Percentiles rank a stretch among this genome's conserved stretches.
Evolutionary conservation across 1,140 invertebrate genomes (phyloP).

Genomic region (Heliconius eleuchia): DNA sequence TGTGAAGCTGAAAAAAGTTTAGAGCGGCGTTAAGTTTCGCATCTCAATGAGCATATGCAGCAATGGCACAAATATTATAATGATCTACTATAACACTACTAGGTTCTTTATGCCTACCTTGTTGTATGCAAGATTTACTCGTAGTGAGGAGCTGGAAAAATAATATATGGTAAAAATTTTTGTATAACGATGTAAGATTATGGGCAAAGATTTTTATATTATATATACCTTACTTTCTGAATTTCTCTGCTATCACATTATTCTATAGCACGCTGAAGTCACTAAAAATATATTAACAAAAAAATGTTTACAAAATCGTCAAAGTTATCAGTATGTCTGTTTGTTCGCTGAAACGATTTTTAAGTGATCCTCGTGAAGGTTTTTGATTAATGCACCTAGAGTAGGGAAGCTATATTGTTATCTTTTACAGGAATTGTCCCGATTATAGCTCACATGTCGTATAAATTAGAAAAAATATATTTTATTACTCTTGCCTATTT

Average conservation of each 20-base stretch:
- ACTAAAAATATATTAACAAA: constrained; percentile 42
- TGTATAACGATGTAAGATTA: no score
- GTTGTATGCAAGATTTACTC: no score
- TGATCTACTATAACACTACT: no score
- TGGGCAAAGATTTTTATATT: no score
- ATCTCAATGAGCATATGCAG: no score
- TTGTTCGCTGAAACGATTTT: constrained; percentile 55
- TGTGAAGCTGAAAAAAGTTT: no score
- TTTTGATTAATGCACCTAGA: constrained; percentile 54
- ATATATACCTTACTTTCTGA: neutral
- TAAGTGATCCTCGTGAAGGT: constrained; percentile 55
- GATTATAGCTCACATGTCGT: neutral
- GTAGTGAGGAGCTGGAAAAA: no score
- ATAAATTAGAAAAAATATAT: neutral
- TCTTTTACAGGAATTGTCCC: neutral
- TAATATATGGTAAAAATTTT: no score
- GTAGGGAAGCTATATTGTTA: neutral
- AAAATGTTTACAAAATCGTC: constrained; percentile 60
- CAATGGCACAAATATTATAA: no score
- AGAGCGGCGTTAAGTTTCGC: no score
- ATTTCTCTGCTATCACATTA: neutral
- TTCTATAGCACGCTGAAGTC: constrained; percentile 10
- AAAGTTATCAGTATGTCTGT: constrained; percentile 61
- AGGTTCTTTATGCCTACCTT: no score
- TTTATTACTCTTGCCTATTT: no score